Evolutionary conservation across 2,888 invertebrate species (phyloP).

Genomic region (Rotaria socialis): DNA sequence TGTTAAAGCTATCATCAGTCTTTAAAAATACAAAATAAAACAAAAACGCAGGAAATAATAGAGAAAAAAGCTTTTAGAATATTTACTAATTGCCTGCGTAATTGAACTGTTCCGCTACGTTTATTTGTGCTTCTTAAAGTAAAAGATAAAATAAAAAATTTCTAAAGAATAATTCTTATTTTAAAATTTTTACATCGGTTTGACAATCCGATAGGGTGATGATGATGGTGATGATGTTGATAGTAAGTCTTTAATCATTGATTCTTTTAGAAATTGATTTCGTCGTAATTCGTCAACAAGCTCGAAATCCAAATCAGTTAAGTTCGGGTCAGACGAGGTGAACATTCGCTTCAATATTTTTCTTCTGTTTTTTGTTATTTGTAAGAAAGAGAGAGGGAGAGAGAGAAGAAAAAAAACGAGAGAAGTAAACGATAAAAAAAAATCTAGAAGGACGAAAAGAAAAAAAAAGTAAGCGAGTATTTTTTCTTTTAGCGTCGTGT

Average conservation of each 20-base stretch:
- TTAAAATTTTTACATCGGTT: background rate
- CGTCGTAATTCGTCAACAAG: background rate
- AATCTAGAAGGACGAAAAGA: background rate
- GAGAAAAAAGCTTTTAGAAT: background rate
- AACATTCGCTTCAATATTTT: conserved; percentile 5
- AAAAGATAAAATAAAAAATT: background rate
- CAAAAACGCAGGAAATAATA: too few species aligned
- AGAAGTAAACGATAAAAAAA: conserved; percentile 19
- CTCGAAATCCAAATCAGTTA: conserved; percentile 20
- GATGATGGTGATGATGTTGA: background rate
- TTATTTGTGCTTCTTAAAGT: background rate
- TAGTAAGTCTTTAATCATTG: conserved; percentile 2
- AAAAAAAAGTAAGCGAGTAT: background rate
- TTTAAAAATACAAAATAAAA: background rate
- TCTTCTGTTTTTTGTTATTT: conserved; percentile 18
- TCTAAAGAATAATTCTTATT: too few species aligned
- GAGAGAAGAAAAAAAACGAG: background rate
- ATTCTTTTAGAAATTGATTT: background rate
- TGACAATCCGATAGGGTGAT: background rate
- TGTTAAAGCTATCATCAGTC: background rate
- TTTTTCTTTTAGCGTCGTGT: background rate
- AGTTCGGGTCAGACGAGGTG: background rate
- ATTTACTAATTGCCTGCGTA: conserved; percentile 1
- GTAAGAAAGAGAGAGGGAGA: background rate
- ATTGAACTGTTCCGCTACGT: background rate